phyloP scores from a whole-genome alignment of 2,113 vertebrate genomes.

The Bufo gargarizans region DNA sequence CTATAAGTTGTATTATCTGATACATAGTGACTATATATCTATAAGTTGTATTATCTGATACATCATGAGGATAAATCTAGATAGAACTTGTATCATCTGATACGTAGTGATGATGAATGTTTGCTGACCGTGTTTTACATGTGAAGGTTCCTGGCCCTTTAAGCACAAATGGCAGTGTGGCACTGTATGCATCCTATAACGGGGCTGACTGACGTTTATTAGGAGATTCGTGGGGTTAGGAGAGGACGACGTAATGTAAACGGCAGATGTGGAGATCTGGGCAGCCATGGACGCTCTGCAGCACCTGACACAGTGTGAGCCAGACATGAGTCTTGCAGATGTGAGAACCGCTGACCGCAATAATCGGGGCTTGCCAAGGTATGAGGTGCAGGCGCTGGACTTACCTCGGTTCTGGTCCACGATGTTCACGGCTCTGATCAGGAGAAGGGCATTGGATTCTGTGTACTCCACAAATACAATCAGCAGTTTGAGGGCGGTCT shows the following conservation, averaged over 20 bases:
- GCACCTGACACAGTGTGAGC: constrained; percentile 16
- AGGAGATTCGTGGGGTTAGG: not conserved
- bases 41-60: not conserved
- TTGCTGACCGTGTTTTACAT: not conserved
- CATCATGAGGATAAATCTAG: not conserved
- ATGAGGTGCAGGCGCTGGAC: constrained; percentile 11
- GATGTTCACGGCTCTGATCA: constrained; percentile 81
- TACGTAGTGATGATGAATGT: not conserved
- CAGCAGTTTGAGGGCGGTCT: constrained; percentile 91
- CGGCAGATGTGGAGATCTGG: constrained; percentile 29
- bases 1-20: not conserved
- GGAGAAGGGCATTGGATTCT: constrained; percentile 82
- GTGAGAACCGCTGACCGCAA: not conserved
- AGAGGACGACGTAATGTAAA: not conserved
- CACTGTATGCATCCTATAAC: not conserved
- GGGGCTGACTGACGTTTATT: not conserved
- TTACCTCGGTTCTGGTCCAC: constrained; percentile 83
- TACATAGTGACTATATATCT: not conserved
- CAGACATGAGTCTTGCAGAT: not conserved
- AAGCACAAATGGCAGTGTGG: not conserved
- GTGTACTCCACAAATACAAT: constrained; percentile 95
- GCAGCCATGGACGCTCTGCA: not conserved
- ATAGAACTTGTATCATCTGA: not conserved
- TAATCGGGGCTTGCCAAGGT: not conserved
- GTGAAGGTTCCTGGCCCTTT: not conserved